These are phyloP conservation scores for Phyllostomus discolor DNA, from an alignment of 2,113 vertebrate species.

Conservation along the genomic window DNA sequence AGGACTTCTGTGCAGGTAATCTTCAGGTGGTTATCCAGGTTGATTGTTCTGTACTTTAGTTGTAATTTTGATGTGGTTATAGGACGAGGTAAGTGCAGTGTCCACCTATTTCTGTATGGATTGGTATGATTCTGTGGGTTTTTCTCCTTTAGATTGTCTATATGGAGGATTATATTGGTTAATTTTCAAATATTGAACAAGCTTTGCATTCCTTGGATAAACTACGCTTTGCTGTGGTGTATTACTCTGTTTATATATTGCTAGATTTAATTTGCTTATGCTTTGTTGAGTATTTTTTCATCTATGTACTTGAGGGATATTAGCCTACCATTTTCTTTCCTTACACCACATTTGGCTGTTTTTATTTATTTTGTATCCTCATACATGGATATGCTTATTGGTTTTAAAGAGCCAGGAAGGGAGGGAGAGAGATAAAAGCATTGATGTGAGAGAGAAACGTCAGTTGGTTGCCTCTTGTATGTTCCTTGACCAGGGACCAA, in stretches of 20 bases:
- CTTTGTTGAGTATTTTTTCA: no score
- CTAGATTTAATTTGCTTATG: no score
- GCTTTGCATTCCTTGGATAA: background rate
- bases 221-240: background rate
- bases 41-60: background rate
- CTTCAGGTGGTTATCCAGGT: background rate
- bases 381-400: no score
- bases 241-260: background rate
- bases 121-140: background rate
- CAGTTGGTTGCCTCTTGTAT: background rate
- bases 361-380: no score
- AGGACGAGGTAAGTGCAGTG: no score
- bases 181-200: background rate
- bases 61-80: background rate
- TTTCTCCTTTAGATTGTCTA: background rate
- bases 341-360: no score
- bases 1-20: background rate
- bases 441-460: no score
- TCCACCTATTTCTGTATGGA: background rate
- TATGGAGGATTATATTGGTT: background rate
- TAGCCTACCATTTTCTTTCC: no score
- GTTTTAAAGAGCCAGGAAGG: no score
- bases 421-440: no score
- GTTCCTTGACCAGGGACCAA: no score
- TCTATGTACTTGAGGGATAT: no score